Conservation (phyloP, 2,888 invertebrate genomes). For the Melolontha melolontha region DNA sequence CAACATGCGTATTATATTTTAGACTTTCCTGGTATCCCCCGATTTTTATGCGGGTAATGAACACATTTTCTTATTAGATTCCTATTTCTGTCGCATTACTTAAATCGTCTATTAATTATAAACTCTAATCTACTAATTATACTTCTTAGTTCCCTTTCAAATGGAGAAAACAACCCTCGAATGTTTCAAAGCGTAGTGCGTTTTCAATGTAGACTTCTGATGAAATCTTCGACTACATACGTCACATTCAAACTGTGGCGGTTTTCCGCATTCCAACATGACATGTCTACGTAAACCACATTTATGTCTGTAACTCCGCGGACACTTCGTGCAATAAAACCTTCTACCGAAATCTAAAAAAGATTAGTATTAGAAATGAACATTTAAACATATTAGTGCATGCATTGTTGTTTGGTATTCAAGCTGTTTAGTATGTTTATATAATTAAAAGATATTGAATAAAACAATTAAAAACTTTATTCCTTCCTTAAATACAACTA, state of each 20-base stretch:
- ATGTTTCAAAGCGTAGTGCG: constrained; percentile 29
- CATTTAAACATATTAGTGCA: not conserved
- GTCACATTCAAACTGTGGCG: constrained; percentile 59
- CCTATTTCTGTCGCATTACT: not conserved
- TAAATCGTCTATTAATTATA: not conserved
- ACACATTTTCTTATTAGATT: not conserved
- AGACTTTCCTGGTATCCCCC: not conserved
- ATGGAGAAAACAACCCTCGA: constrained; percentile 8
- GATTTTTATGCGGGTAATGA: not conserved
- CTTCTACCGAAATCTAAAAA: constrained; percentile 37
- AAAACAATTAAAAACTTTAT: no score
- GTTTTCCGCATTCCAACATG: constrained; percentile 69
- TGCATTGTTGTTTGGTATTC: not conserved
- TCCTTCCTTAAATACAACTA: no score
- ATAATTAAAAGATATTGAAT: no score
- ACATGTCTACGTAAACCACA: constrained; percentile 63
- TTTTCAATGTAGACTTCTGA: constrained; percentile 41
- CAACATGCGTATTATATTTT: no score
- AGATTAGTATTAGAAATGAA: constrained; percentile 10
- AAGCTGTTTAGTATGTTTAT: no score
- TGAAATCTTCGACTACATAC: constrained; percentile 45
- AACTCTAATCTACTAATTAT: no score
- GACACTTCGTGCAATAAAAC: constrained; percentile 44
- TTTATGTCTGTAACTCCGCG: constrained; percentile 43
- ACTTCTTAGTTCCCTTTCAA: not conserved